phyloP scores from a whole-genome alignment of 1,140 invertebrate species.

The Acromyrmex charruanus region DNA sequence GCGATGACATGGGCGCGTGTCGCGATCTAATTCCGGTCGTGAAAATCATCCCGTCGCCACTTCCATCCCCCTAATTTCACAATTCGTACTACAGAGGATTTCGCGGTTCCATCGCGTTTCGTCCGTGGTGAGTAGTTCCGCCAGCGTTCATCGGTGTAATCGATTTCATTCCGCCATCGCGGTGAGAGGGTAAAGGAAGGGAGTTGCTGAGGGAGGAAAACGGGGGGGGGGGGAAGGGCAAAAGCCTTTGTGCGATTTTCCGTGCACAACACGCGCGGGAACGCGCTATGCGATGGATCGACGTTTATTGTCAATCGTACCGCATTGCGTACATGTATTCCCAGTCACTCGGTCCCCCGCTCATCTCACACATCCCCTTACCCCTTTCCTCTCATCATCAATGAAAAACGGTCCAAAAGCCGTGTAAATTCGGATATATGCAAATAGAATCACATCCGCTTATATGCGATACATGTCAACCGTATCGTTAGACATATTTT shows the following conservation, averaged over 20 bases:
- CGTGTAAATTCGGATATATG: slow-evolving; percentile 53
- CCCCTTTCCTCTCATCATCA: not conserved
- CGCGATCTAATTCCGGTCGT: slow-evolving; percentile 33
- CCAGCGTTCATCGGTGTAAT: slow-evolving; percentile 59
- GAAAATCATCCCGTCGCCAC: slow-evolving; percentile 3
- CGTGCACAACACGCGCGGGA: slow-evolving; percentile 45
- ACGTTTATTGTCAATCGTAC: slow-evolving; percentile 51
- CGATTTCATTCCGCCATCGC: slow-evolving; percentile 49
- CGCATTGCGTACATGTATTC: slow-evolving; percentile 42
- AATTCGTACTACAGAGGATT: slow-evolving; percentile 26
- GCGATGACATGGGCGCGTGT: not conserved
- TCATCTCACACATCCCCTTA: not conserved
- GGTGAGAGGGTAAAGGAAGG: not conserved
- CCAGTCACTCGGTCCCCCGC: not conserved
- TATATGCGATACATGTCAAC: slow-evolving; percentile 26
- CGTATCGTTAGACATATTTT: not conserved
- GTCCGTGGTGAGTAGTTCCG: slow-evolving; percentile 51
- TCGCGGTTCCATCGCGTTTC: slow-evolving; percentile 48
- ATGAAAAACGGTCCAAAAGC: slow-evolving; percentile 40
- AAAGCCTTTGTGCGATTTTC: slow-evolving; percentile 54
- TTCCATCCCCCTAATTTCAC: slow-evolving; percentile 49
- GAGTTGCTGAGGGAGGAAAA: not conserved
- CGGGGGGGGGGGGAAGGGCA: not conserved
- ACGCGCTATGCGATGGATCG: slow-evolving; percentile 42
- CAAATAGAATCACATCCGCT: slow-evolving; percentile 62